These are phyloP conservation scores for Chloropsis cyanopogon DNA, from an alignment of 2,113 vertebrate species.

Conservation along the genomic window DNA sequence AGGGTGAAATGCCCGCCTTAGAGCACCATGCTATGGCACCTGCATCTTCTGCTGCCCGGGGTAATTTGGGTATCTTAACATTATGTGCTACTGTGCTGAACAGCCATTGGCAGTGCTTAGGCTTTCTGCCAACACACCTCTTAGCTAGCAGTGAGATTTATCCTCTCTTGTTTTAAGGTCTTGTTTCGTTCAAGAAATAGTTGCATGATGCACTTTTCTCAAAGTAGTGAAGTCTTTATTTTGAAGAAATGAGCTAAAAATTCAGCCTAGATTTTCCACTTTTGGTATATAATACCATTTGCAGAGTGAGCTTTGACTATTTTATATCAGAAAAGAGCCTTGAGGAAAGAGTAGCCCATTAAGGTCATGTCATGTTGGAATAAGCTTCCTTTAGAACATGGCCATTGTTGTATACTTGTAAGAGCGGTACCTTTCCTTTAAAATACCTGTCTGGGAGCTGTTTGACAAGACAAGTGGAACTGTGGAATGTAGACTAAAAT, in stretches of 20 bases:
- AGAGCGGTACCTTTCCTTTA: neutral
- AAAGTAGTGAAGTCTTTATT: neutral
- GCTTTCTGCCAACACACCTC: neutral
- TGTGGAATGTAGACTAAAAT: neutral
- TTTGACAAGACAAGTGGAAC: neutral
- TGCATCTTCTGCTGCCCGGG: neutral
- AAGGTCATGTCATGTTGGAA: neutral
- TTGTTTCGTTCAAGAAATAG: neutral
- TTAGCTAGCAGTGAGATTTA: neutral
- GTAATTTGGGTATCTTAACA: neutral
- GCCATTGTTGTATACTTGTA: neutral
- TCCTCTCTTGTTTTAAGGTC: neutral
- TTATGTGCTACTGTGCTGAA: neutral
- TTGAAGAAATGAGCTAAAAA: neutral
- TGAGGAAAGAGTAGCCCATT: neutral
- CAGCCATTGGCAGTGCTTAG: neutral
- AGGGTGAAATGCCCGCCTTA: neutral
- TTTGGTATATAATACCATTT: neutral
- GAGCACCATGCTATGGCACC: rapidly evolving
- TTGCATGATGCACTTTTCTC: neutral
- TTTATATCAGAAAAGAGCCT: neutral
- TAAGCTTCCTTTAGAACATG: neutral
- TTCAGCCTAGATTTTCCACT: neutral
- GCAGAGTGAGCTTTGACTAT: neutral
- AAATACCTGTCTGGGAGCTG: neutral